phyloP scores from a whole-genome alignment of 2,797 vertebrate species.

The Bradypus variegatus region DNA sequence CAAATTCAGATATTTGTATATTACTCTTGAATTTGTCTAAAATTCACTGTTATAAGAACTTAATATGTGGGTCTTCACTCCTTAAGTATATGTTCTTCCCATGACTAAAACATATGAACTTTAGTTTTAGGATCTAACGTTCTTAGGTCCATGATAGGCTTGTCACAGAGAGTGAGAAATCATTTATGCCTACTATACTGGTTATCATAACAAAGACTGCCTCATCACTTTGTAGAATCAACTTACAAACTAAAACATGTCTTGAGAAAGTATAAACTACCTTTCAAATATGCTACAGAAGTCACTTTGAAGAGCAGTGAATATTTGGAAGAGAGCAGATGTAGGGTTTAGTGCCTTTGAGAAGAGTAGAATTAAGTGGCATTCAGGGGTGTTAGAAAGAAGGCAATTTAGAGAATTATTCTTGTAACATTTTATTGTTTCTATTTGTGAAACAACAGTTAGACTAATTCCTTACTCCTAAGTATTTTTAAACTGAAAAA shows the following conservation, averaged over 20 bases:
- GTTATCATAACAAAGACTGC: slow-evolving; percentile 42
- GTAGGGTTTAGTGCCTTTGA: slow-evolving; percentile 77
- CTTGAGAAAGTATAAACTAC: slow-evolving; percentile 53
- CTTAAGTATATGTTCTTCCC: slow-evolving; percentile 42
- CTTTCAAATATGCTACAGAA: slow-evolving; percentile 61
- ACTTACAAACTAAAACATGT: slow-evolving; percentile 35
- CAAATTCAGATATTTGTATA: slow-evolving; percentile 68
- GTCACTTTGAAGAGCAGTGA: slow-evolving; percentile 64
- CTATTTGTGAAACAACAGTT: slow-evolving; percentile 48
- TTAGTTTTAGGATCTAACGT: slow-evolving; percentile 52
- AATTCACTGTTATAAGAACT: slow-evolving; percentile 42
- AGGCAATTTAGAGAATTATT: slow-evolving; percentile 63
- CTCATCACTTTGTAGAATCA: slow-evolving; percentile 37
- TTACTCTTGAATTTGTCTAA: slow-evolving; percentile 63
- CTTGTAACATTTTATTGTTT: slow-evolving; percentile 63
- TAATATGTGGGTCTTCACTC: slow-evolving; percentile 48
- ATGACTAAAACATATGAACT: slow-evolving; percentile 56
- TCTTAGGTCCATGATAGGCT: slow-evolving; percentile 36
- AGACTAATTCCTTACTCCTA: slow-evolving; percentile 55
- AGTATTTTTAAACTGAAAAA: slow-evolving; percentile 61
- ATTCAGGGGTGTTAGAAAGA: slow-evolving; percentile 61
- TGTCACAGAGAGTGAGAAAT: slow-evolving; percentile 61
- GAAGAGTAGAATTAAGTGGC: slow-evolving; percentile 66
- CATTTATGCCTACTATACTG: slow-evolving; percentile 15
- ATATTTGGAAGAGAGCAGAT: slow-evolving; percentile 65